phyloP scores from a whole-genome alignment of 2,888 invertebrate species.

The Carabus problematicus region DNA sequence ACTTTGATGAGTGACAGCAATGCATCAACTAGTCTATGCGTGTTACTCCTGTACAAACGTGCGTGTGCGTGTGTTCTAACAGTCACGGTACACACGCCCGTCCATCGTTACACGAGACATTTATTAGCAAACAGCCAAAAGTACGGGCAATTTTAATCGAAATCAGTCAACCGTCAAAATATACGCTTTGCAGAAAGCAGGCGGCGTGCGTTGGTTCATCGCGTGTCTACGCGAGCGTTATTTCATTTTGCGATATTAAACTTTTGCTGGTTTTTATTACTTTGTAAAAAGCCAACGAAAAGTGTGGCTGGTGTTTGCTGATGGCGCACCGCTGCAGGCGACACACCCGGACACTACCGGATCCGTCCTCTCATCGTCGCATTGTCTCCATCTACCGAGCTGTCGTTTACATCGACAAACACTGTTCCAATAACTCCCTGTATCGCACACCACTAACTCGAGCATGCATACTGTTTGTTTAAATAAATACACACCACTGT shows the following conservation, averaged over 20 bases:
- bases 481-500: conserved; percentile 16
- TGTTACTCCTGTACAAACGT: neutral
- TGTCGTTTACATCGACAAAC: conserved; percentile 36
- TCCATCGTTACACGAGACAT: conserved; percentile 26
- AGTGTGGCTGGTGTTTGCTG: conserved; percentile 17
- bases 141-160: conserved; percentile 45
- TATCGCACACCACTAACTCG: neutral
- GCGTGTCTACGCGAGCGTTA: conserved; percentile 52
- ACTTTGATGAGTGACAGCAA: conserved; percentile 10
- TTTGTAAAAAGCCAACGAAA: conserved; percentile 47
- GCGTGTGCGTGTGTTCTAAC: neutral
- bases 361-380: conserved; percentile 29
- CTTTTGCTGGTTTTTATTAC: conserved; percentile 52
- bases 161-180: conserved; percentile 49
- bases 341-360: conserved; percentile 14
- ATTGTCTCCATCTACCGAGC: neutral
- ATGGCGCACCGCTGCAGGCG: conserved; percentile 14
- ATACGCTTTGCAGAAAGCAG: conserved; percentile 33
- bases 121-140: conserved; percentile 36
- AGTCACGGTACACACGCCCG: neutral
- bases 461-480: conserved; percentile 21
- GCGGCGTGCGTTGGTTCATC: conserved; percentile 45
- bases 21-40: neutral
- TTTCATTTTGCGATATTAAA: conserved; percentile 55
- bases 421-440: conserved; percentile 35